Evolutionary conservation across 2,888 invertebrate species (phyloP).

Genomic region (Lasioglossum morio): DNA sequence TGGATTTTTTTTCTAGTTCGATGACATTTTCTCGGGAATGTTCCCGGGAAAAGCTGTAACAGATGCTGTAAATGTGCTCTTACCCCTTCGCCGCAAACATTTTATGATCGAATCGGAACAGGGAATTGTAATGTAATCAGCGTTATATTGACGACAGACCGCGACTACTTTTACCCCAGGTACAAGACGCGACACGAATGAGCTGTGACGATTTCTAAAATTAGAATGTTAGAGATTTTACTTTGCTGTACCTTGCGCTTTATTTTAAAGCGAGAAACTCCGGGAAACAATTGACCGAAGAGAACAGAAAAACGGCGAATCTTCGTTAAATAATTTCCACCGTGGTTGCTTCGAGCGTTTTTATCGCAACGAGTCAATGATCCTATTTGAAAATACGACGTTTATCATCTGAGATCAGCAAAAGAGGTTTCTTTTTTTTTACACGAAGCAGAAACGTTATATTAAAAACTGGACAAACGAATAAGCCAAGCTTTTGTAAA

Average conservation of each 20-base stretch:
- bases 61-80: constrained; percentile 25
- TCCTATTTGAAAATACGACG: background rate
- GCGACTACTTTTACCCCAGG: constrained; percentile 32
- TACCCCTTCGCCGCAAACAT: constrained; percentile 59
- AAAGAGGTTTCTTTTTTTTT: background rate
- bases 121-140: constrained; percentile 35
- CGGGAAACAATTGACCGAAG: background rate
- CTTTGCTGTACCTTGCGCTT: constrained; percentile 2
- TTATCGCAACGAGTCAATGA: background rate
- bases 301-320: background rate
- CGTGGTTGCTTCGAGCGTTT: background rate
- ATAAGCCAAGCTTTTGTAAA: background rate
- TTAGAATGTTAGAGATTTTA: constrained; percentile 56
- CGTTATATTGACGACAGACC: constrained; percentile 26
- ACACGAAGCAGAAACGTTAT: background rate
- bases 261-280: constrained; percentile 16
- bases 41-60: background rate
- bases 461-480: background rate
- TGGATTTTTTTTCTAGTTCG: background rate
- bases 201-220: constrained; percentile 67
- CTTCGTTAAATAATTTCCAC: background rate
- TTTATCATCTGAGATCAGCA: background rate
- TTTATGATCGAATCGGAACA: constrained; percentile 17
- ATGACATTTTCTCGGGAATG: background rate
- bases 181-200: constrained; percentile 47